Evolutionary conservation across 2,797 vertebrate genomes (phyloP), one percentile per base, ranked within the genome.

Genomic region (Hypotaenidia philippensis): DNA sequence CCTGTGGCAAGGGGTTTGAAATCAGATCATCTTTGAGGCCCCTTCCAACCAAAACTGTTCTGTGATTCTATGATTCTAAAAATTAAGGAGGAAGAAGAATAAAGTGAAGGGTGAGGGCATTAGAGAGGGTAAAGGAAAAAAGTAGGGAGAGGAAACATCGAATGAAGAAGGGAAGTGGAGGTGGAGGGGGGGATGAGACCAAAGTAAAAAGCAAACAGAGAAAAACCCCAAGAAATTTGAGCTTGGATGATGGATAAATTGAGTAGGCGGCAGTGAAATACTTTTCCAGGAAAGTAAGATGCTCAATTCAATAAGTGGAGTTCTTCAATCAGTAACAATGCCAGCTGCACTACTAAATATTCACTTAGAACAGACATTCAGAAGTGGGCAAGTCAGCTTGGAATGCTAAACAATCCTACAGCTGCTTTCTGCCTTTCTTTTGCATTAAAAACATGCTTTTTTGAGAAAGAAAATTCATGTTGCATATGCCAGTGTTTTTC

Each of bases 281-380:
- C 50, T 93, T 93, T 94, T 96, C 71, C 80, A 94, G 89, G 76
- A 93, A 96, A 94, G 59, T 47, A 76, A 94, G 50, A 79, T 83
- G 27, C 53, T 96, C 86, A 55, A 1, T 87, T 25, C 45, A 80
- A 52, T 85, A 90, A 97, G 44, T 91, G 77, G 87, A 93, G 31
- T 91, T 93, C 83, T 97, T 97, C 83, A 96, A 91, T 96, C 93
- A 96, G 83, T 85, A 94, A 65, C 87, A 96, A 85, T 93, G 77
- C 83, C 87, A 97, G 91, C 82, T 97, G 85, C 75, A 92, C 31
- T 86, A 89, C 66, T 94, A 86, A 96, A 95, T 95, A 93, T 93
- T 96, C 92, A 95, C 69, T 94, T 83, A 75, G 74, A 86, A 61
- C 15, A 84, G 76, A 84, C 36, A 83, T 72, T 96, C 66, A 85